A percentile compares a stretch with the other conserved stretches of the same genome.
phyloP scores from a whole-genome alignment of 2,113 vertebrate species.

The Ailurus styani region DNA sequence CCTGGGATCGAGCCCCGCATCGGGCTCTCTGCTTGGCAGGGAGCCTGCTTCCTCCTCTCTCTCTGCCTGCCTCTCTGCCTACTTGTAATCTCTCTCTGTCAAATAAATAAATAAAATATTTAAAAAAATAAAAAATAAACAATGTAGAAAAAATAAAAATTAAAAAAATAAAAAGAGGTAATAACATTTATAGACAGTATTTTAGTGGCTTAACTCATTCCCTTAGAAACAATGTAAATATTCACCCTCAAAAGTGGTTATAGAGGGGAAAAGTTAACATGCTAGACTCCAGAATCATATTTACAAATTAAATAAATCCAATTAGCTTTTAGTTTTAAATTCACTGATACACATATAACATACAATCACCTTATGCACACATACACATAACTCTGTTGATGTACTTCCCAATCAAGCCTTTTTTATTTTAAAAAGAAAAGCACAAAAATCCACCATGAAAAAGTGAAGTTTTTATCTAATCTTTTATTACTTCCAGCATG shows the following conservation, averaged over 20 bases:
- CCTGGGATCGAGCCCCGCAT: too few relatives aligned
- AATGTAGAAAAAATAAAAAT: too few relatives aligned
- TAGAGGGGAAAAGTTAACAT: slow-evolving; percentile 10
- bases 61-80: too few relatives aligned
- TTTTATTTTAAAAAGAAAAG: slow-evolving; percentile 37
- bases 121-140: too few relatives aligned
- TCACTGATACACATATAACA: background rate
- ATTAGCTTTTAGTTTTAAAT: slow-evolving; percentile 46
- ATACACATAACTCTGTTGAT: background rate
- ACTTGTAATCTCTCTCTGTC: too few relatives aligned
- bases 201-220: background rate
- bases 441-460: background rate
- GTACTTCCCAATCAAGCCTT: background rate
- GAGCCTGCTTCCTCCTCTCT: too few relatives aligned
- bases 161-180: slow-evolving; percentile 13
- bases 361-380: background rate
- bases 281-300: slow-evolving; percentile 5
- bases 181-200: background rate
- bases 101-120: too few relatives aligned
- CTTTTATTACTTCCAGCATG: slow-evolving; percentile 25
- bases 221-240: slow-evolving; percentile 29
- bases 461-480: background rate
- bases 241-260: slow-evolving; percentile 1
- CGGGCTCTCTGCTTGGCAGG: too few relatives aligned
- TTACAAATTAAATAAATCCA: slow-evolving; percentile 13